Conservation (phyloP, 2,888 invertebrate species). For the Eupelmus urozonus region DNA sequence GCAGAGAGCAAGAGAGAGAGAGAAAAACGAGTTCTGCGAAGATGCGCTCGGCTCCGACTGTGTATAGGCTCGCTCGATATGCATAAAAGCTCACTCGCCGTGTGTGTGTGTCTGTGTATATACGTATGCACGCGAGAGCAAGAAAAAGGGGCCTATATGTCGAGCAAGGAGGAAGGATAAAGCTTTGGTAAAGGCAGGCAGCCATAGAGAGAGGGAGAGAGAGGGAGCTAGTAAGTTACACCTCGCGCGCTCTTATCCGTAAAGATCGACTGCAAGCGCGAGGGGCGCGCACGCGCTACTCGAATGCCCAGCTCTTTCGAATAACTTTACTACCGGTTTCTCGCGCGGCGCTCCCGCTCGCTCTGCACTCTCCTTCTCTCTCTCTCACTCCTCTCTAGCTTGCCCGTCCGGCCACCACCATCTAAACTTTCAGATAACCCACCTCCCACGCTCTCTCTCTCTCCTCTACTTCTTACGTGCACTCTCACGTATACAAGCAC, state of each 20-base stretch:
- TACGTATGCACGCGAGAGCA: neutral
- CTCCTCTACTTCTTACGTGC: conserved; percentile 32
- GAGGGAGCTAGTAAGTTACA: conserved; percentile 75
- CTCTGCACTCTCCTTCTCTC: conserved; percentile 4
- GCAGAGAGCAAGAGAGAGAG: neutral
- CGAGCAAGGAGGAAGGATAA: conserved; percentile 28
- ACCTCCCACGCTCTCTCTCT: conserved; percentile 67
- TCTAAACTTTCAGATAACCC: conserved; percentile 74
- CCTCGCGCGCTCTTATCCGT: conserved; percentile 74
- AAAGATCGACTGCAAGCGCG: conserved; percentile 70
- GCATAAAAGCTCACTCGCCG: conserved; percentile 35
- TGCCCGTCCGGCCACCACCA: conserved; percentile 53
- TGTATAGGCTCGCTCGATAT: conserved; percentile 36
- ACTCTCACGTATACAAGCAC: neutral
- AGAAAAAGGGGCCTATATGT: conserved; percentile 10
- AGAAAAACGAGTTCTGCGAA: conserved; percentile 56
- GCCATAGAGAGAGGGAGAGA: conserved; percentile 33
- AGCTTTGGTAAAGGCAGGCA: neutral
- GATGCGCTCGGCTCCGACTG: conserved; percentile 20
- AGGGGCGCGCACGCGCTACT: conserved; percentile 67
- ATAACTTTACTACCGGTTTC: conserved; percentile 77
- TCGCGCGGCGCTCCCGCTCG: conserved; percentile 60
- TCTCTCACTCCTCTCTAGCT: conserved; percentile 14
- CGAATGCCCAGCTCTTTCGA: conserved; percentile 71
- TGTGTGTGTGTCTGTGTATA: neutral